phyloP scores from a whole-genome alignment of 1,140 invertebrate genomes.

The Danaus plexippus region DNA sequence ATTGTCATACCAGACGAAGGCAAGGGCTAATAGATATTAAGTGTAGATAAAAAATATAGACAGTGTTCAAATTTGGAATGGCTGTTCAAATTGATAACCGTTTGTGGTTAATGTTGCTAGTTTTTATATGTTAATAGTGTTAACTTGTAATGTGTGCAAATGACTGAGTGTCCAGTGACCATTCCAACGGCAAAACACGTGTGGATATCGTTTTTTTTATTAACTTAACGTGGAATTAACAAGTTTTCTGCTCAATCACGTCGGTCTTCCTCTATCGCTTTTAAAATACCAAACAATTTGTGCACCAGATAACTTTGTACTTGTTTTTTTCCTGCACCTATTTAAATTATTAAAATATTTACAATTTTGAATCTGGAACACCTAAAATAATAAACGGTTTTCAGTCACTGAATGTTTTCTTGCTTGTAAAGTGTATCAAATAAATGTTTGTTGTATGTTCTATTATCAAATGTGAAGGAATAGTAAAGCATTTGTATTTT shows the following conservation, averaged over 20 bases:
- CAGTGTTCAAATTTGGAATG: constrained; percentile 22
- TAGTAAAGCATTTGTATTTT: constrained; percentile 3
- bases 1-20: constrained; percentile 72
- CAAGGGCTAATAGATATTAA: constrained; percentile 55
- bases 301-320: no score
- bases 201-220: constrained; percentile 17
- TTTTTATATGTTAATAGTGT: constrained; percentile 15
- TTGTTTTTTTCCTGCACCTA: no score
- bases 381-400: no score
- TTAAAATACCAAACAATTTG: constrained; percentile 7
- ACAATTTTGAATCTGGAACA: no score
- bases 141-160: constrained; percentile 15
- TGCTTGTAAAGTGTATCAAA: no score
- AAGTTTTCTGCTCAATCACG: constrained; percentile 54
- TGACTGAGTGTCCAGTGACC: constrained; percentile 15
- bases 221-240: constrained; percentile 10
- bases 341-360: no score
- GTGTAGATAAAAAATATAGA: constrained; percentile 6
- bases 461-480: no score
- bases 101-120: constrained; percentile 3
- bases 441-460: no score
- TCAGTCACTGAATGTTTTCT: no score
- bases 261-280: constrained; percentile 61
- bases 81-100: constrained; percentile 13
- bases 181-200: constrained; percentile 15